Percentiles rank a stretch among this genome's conserved stretches.
Evolutionary conservation across 2,113 vertebrate genomes (phyloP).

Genomic region (Raja brachyura): DNA sequence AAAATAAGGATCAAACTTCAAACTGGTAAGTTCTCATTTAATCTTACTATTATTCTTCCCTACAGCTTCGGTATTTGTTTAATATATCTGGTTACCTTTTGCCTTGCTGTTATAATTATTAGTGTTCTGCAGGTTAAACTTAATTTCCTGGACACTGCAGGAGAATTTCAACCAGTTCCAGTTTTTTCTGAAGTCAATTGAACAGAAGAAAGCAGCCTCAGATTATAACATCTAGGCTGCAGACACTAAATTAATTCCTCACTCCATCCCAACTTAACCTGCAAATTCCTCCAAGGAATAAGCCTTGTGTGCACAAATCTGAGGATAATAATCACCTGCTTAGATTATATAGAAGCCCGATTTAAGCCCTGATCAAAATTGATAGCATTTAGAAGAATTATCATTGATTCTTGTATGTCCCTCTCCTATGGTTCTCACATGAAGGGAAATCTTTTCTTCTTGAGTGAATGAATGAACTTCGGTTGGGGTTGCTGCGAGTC

Average conservation of each 20-base stretch:
- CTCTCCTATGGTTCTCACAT: background rate
- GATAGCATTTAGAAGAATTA: background rate
- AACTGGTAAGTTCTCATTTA: too few relatives aligned
- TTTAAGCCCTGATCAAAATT: background rate
- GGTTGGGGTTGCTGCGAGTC: too few relatives aligned
- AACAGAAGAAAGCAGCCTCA: background rate
- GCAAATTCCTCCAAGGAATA: background rate
- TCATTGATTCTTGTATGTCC: background rate
- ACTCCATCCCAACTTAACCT: background rate
- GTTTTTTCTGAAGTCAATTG: background rate
- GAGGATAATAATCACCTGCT: background rate
- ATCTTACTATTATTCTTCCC: background rate
- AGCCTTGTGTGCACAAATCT: background rate
- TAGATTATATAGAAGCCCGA: background rate
- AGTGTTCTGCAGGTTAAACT: too few relatives aligned
- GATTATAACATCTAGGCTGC: background rate
- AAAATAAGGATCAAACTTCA: too few relatives aligned
- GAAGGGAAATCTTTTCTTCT: background rate
- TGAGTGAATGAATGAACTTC: too few relatives aligned
- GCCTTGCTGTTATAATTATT: too few relatives aligned
- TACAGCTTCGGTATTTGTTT: background rate
- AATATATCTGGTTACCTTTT: too few relatives aligned
- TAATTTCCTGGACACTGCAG: too few relatives aligned
- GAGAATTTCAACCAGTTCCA: too few relatives aligned
- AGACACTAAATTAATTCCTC: background rate